Conservation (phyloP, 2,888 invertebrate species). For the Masnerella sp. region DNA sequence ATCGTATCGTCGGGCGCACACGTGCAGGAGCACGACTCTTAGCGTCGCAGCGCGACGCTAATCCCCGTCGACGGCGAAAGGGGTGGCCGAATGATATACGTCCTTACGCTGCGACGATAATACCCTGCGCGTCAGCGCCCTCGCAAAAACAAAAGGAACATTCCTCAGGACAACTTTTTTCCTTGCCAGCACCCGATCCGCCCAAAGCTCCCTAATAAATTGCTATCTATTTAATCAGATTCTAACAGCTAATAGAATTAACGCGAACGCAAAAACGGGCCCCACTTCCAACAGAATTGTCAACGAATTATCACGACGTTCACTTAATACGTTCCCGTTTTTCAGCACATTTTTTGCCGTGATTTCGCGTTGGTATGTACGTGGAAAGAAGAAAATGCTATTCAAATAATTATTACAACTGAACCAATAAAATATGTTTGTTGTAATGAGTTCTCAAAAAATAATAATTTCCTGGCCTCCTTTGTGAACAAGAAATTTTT, state of each 20-base stretch:
- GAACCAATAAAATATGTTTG: too few relatives aligned
- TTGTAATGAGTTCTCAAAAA: too few relatives aligned
- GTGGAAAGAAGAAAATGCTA: too few relatives aligned
- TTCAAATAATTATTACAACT: too few relatives aligned
- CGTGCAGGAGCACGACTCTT: conserved; percentile 61
- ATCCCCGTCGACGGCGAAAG: conserved; percentile 75
- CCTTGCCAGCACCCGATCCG: not conserved
- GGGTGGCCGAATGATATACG: conserved; percentile 73
- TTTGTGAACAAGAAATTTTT: too few relatives aligned
- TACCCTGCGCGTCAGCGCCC: conserved; percentile 66
- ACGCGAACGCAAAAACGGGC: conserved; percentile 7
- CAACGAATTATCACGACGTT: not conserved
- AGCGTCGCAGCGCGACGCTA: conserved; percentile 74
- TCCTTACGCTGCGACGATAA: conserved; percentile 76
- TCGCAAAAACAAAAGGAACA: conserved; percentile 55
- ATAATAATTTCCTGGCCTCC: too few relatives aligned
- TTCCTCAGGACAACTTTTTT: conserved; percentile 51
- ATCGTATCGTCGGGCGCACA: conserved; percentile 65
- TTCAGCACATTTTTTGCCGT: too few relatives aligned
- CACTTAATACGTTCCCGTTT: too few relatives aligned
- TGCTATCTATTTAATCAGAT: conserved; percentile 37
- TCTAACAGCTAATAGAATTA: conserved; percentile 30
- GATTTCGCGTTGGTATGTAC: too few relatives aligned
- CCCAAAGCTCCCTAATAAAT: conserved; percentile 46
- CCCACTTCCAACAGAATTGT: not conserved